These are phyloP conservation scores for Schizotus pectinicornis DNA, from an alignment of 2,888 invertebrate species.

Conservation along the genomic window DNA sequence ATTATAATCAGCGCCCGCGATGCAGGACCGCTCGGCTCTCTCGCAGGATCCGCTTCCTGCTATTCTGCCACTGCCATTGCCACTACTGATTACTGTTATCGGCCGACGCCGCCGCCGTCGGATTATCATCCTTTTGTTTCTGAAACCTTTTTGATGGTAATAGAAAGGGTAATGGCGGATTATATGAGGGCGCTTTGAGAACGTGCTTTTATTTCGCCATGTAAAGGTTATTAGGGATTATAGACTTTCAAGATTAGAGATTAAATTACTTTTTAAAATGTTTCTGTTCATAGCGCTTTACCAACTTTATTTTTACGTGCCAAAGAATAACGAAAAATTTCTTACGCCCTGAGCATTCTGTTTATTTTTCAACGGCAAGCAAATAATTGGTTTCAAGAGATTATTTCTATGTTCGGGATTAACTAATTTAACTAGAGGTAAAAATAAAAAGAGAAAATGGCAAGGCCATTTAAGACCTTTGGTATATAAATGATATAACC, in stretches of 20 bases:
- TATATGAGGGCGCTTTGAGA: constrained; percentile 35
- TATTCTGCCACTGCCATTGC: constrained; percentile 30
- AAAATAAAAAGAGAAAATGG: too few species aligned
- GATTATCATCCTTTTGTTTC: constrained; percentile 53
- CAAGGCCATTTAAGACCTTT: too few species aligned
- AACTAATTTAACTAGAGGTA: too few species aligned
- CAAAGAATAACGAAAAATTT: too few species aligned
- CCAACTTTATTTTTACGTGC: background rate
- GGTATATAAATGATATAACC: too few species aligned
- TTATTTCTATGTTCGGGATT: too few species aligned
- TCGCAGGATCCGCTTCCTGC: constrained; percentile 35
- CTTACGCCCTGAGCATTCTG: too few species aligned
- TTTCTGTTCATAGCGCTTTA: constrained; percentile 32
- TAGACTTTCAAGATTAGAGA: constrained; percentile 43
- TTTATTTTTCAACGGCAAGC: too few species aligned
- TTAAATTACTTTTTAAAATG: constrained; percentile 45
- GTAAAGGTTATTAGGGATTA: constrained; percentile 45
- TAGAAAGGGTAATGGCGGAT: constrained; percentile 51
- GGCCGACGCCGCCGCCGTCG: constrained; percentile 36
- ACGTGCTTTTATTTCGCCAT: constrained; percentile 42
- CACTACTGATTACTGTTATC: constrained; percentile 46
- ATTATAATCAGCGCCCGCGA: constrained; percentile 42
- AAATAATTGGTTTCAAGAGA: too few species aligned
- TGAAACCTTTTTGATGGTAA: constrained; percentile 50
- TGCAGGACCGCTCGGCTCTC: constrained; percentile 22